phyloP scores from a whole-genome alignment of 23 tunicate species.

The Corella eumyota region DNA sequence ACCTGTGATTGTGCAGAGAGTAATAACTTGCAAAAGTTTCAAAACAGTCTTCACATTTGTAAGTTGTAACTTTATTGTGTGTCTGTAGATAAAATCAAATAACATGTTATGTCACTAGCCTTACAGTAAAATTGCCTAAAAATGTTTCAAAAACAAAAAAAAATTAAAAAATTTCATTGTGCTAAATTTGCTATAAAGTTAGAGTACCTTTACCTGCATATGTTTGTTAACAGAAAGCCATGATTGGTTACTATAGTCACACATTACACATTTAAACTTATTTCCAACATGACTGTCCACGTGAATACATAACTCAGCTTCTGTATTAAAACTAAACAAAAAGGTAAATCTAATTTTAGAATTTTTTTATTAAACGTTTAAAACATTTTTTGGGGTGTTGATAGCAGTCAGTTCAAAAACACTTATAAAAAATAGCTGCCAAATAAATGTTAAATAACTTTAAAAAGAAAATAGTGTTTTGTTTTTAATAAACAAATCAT shows the following conservation, averaged over 20 bases:
- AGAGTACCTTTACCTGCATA: slow-evolving; percentile 2
- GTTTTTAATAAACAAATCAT: too few species aligned
- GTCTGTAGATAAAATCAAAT: too few species aligned
- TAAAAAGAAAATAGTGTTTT: too few species aligned
- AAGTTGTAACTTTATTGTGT: slow-evolving; percentile 11
- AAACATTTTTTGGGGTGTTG: too few species aligned
- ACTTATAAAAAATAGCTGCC: too few species aligned
- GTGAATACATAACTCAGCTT: slow-evolving; percentile 7
- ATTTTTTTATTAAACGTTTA: too few species aligned
- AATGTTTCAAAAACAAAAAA: too few species aligned
- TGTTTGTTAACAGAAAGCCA: slow-evolving; percentile 13
- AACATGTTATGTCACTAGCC: too few species aligned
- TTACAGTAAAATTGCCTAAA: too few species aligned
- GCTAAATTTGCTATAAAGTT: neutral
- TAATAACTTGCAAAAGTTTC: slow-evolving; percentile 8
- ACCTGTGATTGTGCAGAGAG: slow-evolving; percentile 19
- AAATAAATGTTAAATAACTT: too few species aligned
- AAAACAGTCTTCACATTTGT: slow-evolving; percentile 10
- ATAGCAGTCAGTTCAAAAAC: too few species aligned
- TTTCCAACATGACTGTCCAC: neutral
- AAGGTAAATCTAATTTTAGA: too few species aligned
- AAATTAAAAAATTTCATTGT: neutral
- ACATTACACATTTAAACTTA: slow-evolving; percentile 10
- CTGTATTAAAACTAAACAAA: slow-evolving; percentile 12
- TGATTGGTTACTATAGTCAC: slow-evolving; percentile 6